Evolutionary conservation across 2,888 invertebrate species (phyloP), one percentile per base, ranked within the genome.

Genomic region (Epsilonema sp.): DNA sequence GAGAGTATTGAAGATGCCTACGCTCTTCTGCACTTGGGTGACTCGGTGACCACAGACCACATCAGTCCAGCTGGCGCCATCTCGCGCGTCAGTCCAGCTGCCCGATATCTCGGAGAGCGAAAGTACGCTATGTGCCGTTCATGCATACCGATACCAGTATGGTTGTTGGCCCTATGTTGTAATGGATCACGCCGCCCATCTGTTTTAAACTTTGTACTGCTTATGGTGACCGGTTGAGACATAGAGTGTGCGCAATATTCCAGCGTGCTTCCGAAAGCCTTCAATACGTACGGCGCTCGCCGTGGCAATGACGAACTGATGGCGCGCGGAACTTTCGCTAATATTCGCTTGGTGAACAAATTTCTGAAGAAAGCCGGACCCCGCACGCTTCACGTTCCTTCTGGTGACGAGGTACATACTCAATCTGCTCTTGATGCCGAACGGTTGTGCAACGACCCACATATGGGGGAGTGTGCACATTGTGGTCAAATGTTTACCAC

Each of bases 41-140:
- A 97, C 68, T 92, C 89, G 0, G 90, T 97, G 5, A 97, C n/a
- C n/a, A n/a, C n/a, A n/a, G n/a, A n/a, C n/a, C n/a, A n/a, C n/a
- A n/a, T n/a, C n/a, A n/a, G n/a, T 94, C 25, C n/a, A n/a, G 94
- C 94, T 0, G 94, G 97, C 71, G 94, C 94, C 68, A 97, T 97
- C 53, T 90, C 90, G 2, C 73, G 90, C 46, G 89, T 81, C 65
- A 89, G 89, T 45, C 81, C 92, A 0, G 92, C 94, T 0, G 85
- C 84, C 0, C 72, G 83, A 61, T 85, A 78, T 67, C 70, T 89
- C 16, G 76, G 78, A 13, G 48, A 58, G 25, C 73, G 74, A 57
- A 81, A 80, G 80, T 81, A 57, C 64, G 70, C 31, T 65, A 25
- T 20, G n/a, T n/a, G n/a, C n/a, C n/a, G n/a, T n/a, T n/a, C n/a